Evolutionary conservation across 1,140 invertebrate genomes (phyloP).

Genomic region (Anastrepha obliqua): DNA sequence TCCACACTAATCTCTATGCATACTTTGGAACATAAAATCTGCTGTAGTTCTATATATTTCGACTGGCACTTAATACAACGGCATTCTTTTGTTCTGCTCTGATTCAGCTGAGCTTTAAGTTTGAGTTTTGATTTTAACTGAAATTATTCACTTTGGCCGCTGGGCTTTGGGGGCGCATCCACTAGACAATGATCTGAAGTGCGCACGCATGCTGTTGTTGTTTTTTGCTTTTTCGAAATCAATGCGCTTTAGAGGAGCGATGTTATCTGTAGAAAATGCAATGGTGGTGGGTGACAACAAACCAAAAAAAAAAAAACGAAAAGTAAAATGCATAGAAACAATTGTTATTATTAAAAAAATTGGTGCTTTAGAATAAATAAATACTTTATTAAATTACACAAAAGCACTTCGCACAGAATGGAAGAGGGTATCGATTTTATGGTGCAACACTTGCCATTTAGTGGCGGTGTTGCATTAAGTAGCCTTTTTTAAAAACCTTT

Average conservation of each 20-base stretch:
- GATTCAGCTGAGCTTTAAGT: neutral
- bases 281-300: neutral
- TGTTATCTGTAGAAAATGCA: neutral
- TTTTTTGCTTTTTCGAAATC: neutral
- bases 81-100: neutral
- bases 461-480: too few species aligned
- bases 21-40: too few species aligned
- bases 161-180: conserved; percentile 31
- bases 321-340: too few species aligned
- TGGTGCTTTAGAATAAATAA: too few species aligned
- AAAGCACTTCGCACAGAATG: too few species aligned
- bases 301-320: too few species aligned
- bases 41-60: too few species aligned
- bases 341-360: too few species aligned
- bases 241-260: neutral
- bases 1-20: neutral
- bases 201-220: neutral
- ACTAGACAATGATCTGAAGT: conserved; percentile 41
- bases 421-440: too few species aligned
- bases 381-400: too few species aligned
- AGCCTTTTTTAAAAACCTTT: too few species aligned
- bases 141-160: conserved; percentile 28
- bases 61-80: neutral
- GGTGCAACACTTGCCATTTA: too few species aligned
- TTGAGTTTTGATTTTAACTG: neutral